Evolutionary conservation across 2,113 vertebrate genomes (phyloP).

Genomic region (Manacus vitellinus): DNA sequence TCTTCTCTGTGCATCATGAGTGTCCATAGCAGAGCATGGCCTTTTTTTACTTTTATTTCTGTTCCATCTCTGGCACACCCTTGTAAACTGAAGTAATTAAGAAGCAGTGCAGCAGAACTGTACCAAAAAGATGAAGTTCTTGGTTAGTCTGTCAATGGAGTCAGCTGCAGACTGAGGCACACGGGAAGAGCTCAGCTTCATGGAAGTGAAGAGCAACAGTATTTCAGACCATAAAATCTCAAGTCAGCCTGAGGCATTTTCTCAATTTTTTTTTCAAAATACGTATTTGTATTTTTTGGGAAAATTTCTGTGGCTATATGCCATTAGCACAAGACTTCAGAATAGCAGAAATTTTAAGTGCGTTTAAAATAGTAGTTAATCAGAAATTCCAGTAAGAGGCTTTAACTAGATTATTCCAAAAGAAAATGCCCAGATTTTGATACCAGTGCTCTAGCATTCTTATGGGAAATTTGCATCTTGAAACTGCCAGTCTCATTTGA

Average conservation of each 20-base stretch:
- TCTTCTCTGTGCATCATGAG: fast-evolving
- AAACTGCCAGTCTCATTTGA: constrained; percentile 30
- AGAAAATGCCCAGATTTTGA: neutral
- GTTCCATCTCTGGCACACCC: neutral
- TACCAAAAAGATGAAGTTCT: neutral
- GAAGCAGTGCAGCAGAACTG: neutral
- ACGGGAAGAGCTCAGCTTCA: neutral
- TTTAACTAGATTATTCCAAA: constrained; percentile 4
- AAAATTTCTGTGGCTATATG: neutral
- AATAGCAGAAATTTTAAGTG: neutral
- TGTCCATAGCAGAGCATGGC: fast-evolving
- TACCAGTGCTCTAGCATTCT: neutral
- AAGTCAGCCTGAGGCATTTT: neutral
- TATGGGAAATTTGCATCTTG: constrained; percentile 6
- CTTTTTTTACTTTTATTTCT: neutral
- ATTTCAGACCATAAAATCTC: neutral
- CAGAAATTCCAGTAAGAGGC: neutral
- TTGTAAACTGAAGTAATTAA: neutral
- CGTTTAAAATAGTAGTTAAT: neutral
- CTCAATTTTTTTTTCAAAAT: neutral
- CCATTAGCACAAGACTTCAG: neutral
- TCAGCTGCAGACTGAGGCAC: neutral
- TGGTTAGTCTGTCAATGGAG: neutral
- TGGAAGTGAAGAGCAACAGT: neutral
- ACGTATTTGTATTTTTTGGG: neutral